phyloP scores from a whole-genome alignment of 2,797 vertebrate genomes.

The Clamator glandarius region DNA sequence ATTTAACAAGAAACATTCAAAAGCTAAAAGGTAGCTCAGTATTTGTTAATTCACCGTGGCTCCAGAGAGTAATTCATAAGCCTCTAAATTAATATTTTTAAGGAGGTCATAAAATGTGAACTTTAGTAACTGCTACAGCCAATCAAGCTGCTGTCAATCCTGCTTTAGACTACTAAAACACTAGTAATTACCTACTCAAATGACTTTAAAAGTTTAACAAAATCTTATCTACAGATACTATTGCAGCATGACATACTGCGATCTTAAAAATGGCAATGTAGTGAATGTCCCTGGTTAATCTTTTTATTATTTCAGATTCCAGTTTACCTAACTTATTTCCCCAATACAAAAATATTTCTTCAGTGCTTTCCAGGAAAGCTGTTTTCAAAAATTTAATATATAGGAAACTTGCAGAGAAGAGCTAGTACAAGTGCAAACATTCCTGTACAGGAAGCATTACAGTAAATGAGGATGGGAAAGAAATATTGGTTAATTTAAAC shows the following conservation, averaged over 20 bases:
- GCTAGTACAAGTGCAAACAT: neutral
- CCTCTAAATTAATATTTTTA: constrained; percentile 69
- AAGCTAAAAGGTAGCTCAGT: neutral
- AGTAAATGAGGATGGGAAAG: neutral
- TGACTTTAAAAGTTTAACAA: constrained; percentile 56
- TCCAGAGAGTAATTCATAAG: constrained; percentile 62
- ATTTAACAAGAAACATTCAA: constrained; percentile 5
- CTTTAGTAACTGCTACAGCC: constrained; percentile 62
- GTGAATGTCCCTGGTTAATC: neutral
- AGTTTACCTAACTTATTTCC: neutral
- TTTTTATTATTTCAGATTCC: neutral
- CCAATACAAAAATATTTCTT: neutral
- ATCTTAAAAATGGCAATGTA: neutral
- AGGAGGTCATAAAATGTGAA: constrained; percentile 65
- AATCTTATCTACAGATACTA: constrained; percentile 38
- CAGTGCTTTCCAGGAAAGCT: neutral
- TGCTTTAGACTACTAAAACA: constrained; percentile 23
- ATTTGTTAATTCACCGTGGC: constrained; percentile 59
- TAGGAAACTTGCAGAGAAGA: neutral
- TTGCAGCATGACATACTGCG: neutral
- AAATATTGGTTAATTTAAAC: neutral
- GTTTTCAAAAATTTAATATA: neutral
- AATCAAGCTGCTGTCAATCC: constrained; percentile 55
- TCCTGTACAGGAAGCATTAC: neutral
- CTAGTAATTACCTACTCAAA: constrained; percentile 43